Percentiles rank a stretch among this genome's conserved stretches.
Evolutionary conservation across 92 coral and sea anemone genomes (phyloP).

Genomic region (Porites cylindrica): DNA sequence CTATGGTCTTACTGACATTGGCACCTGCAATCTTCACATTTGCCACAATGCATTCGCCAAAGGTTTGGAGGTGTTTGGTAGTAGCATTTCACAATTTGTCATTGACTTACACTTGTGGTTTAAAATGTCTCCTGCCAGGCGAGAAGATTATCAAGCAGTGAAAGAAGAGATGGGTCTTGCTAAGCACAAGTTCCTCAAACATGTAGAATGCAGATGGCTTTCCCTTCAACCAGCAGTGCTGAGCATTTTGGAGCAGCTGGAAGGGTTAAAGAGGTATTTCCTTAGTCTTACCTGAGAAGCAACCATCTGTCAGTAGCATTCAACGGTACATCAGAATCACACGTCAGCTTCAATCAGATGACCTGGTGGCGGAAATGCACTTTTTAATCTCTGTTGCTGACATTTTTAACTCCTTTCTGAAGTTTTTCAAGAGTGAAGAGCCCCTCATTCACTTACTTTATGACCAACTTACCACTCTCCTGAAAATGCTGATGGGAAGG

Average conservation of each 20-base stretch:
- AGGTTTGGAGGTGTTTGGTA: constrained; percentile 56
- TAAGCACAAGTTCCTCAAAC: constrained; percentile 60
- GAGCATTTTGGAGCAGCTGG: constrained; percentile 9
- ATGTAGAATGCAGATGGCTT: constrained; percentile 63
- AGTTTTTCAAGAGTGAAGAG: constrained; percentile 54
- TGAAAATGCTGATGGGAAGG: constrained; percentile 50
- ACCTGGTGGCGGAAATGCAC: constrained; percentile 52
- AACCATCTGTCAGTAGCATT: constrained; percentile 30
- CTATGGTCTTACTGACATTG: constrained; percentile 61
- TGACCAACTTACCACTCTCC: constrained; percentile 48
- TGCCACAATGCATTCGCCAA: constrained; percentile 65
- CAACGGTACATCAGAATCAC: constrained; percentile 31
- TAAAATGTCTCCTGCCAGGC: constrained; percentile 47
- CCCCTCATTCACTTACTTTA: constrained; percentile 61
- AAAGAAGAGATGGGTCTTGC: constrained; percentile 59
- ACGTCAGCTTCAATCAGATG: constrained; percentile 29
- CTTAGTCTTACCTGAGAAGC: constrained; percentile 43
- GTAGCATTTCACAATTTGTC: constrained; percentile 59
- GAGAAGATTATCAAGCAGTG: constrained; percentile 57
- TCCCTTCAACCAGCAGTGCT: constrained; percentile 53
- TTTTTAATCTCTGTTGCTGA: constrained; percentile 60
- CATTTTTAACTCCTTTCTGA: constrained; percentile 48
- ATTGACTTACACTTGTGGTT: constrained; percentile 53
- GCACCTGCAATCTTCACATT: constrained; percentile 69
- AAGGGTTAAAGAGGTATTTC: constrained; percentile 36